Conservation (phyloP, 1,140 invertebrate genomes). For the Telenomus remus region DNA sequence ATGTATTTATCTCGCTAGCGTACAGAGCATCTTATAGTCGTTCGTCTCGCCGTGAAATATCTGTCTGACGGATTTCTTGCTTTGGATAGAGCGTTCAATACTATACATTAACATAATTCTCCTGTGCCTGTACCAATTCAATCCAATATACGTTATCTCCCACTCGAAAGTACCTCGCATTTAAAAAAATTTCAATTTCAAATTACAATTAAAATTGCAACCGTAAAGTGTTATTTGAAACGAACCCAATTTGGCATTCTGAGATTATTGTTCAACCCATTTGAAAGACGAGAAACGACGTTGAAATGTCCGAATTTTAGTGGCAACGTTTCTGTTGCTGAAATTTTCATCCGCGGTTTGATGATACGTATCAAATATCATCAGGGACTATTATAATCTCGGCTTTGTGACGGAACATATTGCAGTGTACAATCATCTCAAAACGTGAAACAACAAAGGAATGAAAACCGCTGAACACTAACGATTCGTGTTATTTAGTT, state of each 20-base stretch:
- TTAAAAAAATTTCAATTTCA: too few relatives aligned
- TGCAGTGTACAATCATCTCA: background rate
- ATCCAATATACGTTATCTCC: conserved; percentile 13
- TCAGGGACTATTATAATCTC: background rate
- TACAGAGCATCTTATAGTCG: conserved; percentile 28
- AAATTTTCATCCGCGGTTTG: too few relatives aligned
- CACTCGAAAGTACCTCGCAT: too few relatives aligned
- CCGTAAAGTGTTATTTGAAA: too few relatives aligned
- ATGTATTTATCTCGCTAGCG: conserved; percentile 46
- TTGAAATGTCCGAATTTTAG: too few relatives aligned
- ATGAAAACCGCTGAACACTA: conserved; percentile 1
- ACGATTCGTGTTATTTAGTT: conserved; percentile 11
- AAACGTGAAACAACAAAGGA: conserved; percentile 7
- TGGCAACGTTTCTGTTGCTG: too few relatives aligned
- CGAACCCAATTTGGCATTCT: too few relatives aligned
- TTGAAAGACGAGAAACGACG: too few relatives aligned
- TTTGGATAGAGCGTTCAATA: conserved; percentile 25
- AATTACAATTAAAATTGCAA: too few relatives aligned
- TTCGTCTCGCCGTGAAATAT: conserved; percentile 38
- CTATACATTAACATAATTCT: conserved; percentile 35
- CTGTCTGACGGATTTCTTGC: conserved; percentile 28
- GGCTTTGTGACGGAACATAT: background rate
- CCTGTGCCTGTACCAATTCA: conserved; percentile 17
- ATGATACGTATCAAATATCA: background rate
- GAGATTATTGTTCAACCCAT: too few relatives aligned